A percentile compares a stretch with the other conserved stretches of the same genome.
These are phyloP conservation scores for Cydia strobilella DNA, from an alignment of 1,140 invertebrate species.

Conservation along the genomic window DNA sequence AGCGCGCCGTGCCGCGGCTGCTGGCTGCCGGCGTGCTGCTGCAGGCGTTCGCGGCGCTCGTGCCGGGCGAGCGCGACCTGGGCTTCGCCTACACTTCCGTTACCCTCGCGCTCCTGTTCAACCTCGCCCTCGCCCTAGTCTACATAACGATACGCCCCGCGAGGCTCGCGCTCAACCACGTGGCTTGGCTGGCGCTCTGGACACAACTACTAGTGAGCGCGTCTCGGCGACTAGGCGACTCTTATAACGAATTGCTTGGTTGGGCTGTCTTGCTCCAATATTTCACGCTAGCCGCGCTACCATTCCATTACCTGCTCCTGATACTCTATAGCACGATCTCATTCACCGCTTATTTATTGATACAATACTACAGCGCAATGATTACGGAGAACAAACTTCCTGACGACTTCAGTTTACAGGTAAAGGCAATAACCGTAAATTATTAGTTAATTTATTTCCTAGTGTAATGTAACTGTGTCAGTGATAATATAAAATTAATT, in stretches of 20 bases:
- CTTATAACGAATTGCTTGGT: conserved; percentile 81
- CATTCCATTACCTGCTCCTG: conserved; percentile 83
- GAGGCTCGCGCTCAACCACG: conserved; percentile 81
- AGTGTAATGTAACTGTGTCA: not conserved
- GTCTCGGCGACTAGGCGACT: conserved; percentile 76
- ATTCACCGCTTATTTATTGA: conserved; percentile 57
- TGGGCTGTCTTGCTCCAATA: conserved; percentile 92
- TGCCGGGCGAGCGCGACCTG: conserved; percentile 81
- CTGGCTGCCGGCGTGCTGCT: conserved; percentile 85
- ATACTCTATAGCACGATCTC: conserved; percentile 65
- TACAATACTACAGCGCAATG: conserved; percentile 68
- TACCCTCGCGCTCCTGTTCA: conserved; percentile 79
- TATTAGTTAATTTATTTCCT: conserved; percentile 51
- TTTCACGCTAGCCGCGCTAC: conserved; percentile 91
- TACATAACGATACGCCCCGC: conserved; percentile 48
- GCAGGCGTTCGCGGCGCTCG: conserved; percentile 83
- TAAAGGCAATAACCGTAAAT: conserved; percentile 55
- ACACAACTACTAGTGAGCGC: conserved; percentile 81
- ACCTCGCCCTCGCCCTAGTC: conserved; percentile 74
- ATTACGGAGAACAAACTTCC: conserved; percentile 56
- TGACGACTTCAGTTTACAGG: conserved; percentile 81
- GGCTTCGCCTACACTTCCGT: conserved; percentile 75
- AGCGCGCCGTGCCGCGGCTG: conserved; percentile 88
- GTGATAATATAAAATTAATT: conserved; percentile 34
- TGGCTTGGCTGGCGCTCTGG: conserved; percentile 83